Evolutionary conservation across 2,888 invertebrate species (phyloP).

Genomic region (Thera obeliscata): DNA sequence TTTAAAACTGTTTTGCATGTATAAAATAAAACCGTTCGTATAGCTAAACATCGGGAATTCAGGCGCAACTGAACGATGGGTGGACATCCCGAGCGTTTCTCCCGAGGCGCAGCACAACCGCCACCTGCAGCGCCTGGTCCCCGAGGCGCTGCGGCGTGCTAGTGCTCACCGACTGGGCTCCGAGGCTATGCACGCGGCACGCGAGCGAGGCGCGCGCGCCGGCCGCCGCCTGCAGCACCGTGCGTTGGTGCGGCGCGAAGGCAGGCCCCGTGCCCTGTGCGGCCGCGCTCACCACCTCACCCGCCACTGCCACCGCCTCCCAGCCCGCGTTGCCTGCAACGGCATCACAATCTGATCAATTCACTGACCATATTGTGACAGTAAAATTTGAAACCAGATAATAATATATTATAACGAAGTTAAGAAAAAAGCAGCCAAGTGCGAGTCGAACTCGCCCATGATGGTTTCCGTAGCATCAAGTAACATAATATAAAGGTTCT

Average conservation of each 20-base stretch:
- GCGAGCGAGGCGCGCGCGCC: constrained; percentile 60
- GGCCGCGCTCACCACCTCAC: constrained; percentile 49
- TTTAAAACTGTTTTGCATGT: not conserved
- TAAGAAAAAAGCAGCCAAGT: too few species aligned
- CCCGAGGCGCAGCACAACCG: too few species aligned
- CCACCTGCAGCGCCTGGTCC: constrained; percentile 50
- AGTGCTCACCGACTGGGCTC: constrained; percentile 62
- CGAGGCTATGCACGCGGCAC: constrained; percentile 62
- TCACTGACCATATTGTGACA: too few species aligned
- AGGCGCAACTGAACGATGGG: too few species aligned
- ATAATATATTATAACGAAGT: too few species aligned
- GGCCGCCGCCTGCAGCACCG: constrained; percentile 54
- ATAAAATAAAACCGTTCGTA: constrained; percentile 41
- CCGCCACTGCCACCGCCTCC: constrained; percentile 45
- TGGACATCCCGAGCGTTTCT: too few species aligned
- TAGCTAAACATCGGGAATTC: too few species aligned
- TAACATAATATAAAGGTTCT: too few species aligned
- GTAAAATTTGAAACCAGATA: too few species aligned
- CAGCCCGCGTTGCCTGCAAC: constrained; percentile 37
- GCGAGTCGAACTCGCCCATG: too few species aligned
- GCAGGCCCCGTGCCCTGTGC: constrained; percentile 44
- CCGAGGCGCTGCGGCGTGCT: constrained; percentile 50
- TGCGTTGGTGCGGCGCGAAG: constrained; percentile 54
- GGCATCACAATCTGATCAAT: not conserved
- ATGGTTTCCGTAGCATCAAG: too few species aligned